These are phyloP conservation scores for Ia io DNA, from an alignment of 2,113 vertebrate species.

Conservation along the genomic window DNA sequence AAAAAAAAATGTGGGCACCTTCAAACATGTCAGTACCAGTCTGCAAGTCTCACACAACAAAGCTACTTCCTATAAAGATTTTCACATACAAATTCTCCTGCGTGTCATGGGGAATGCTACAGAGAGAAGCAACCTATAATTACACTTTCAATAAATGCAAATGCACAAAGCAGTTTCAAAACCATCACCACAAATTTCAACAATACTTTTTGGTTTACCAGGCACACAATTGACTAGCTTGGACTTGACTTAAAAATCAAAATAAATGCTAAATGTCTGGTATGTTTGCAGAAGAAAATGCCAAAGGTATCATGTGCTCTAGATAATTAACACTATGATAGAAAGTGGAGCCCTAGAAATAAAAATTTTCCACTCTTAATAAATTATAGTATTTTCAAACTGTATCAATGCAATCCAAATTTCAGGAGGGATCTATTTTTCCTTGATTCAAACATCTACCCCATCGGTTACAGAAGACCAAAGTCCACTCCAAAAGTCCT, in stretches of 20 bases:
- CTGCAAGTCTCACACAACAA: neutral
- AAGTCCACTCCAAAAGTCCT: neutral
- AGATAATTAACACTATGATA: neutral
- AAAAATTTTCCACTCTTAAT: constrained; percentile 29
- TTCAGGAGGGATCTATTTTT: neutral
- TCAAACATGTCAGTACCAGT: neutral
- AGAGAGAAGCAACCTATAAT: constrained; percentile 42
- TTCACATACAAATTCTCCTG: neutral
- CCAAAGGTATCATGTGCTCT: neutral
- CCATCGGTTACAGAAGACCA: neutral
- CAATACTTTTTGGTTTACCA: constrained; percentile 52
- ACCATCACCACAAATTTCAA: constrained; percentile 33
- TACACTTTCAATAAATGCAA: constrained; percentile 59
- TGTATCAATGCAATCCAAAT: neutral
- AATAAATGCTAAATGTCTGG: constrained; percentile 49
- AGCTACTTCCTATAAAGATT: constrained; percentile 27
- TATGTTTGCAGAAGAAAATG: constrained; percentile 29
- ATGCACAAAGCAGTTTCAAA: constrained; percentile 49
- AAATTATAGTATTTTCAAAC: neutral
- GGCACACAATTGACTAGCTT: constrained; percentile 37
- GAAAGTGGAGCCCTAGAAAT: neutral
- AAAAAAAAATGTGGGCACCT: constrained; percentile 3
- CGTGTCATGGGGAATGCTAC: neutral
- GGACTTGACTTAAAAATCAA: constrained; percentile 56
- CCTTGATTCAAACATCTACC: neutral